A percentile compares a stretch with the other conserved stretches of the same genome.
Evolutionary conservation across 2,797 vertebrate species (phyloP).

Genomic region (Neomorphus geoffroyi): DNA sequence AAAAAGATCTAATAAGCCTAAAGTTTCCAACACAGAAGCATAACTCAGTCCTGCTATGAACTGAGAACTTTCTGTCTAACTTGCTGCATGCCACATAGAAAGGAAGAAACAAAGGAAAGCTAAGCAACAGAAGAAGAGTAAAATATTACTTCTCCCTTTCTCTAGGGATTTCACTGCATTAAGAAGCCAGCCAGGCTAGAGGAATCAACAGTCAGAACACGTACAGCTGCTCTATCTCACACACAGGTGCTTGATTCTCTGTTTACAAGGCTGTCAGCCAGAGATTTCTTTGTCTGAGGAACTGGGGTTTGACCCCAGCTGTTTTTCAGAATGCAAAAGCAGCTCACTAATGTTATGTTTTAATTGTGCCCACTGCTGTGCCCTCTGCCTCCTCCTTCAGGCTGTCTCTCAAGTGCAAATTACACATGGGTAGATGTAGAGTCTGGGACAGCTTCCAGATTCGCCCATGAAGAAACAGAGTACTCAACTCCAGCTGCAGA

Average conservation of each 20-base stretch:
- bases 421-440: background rate
- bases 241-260: background rate
- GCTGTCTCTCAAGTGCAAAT: background rate
- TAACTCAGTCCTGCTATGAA: background rate
- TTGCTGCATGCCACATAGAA: background rate
- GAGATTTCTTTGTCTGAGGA: background rate
- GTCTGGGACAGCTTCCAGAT: background rate
- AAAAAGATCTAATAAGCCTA: background rate
- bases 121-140: background rate
- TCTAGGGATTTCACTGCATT: background rate
- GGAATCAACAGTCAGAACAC: background rate
- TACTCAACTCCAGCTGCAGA: background rate
- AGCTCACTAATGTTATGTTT: background rate
- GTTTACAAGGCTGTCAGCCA: background rate
- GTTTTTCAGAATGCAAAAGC: constrained; percentile 9
- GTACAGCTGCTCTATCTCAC: background rate
- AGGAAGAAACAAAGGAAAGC: background rate
- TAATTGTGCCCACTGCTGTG: background rate
- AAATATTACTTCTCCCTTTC: background rate
- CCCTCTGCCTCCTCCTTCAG: background rate
- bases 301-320: background rate
- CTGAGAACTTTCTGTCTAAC: background rate
- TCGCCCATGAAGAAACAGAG: background rate
- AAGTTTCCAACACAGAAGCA: background rate
- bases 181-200: background rate